These are phyloP conservation scores for Drosophila serrata DNA, from an alignment of 1,140 invertebrate genomes.

Conservation along the genomic window DNA sequence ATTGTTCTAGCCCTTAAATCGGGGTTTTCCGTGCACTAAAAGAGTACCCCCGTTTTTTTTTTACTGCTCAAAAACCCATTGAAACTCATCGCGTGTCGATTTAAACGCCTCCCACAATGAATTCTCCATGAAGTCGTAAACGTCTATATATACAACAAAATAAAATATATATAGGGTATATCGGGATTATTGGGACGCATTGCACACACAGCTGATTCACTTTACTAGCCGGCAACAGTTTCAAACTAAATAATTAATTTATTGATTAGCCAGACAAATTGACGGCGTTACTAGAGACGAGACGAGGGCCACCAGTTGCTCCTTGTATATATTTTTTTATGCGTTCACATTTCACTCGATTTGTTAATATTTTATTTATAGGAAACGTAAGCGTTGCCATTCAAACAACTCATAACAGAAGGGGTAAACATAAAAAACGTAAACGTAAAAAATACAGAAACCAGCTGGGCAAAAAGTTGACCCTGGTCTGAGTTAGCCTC, in stretches of 20 bases:
- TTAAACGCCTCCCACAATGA: slow-evolving; percentile 17
- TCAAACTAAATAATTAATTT: slow-evolving; percentile 64
- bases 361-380: slow-evolving; percentile 59
- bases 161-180: slow-evolving; percentile 1
- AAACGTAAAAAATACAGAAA: slow-evolving; percentile 37
- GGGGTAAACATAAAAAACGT: slow-evolving; percentile 11
- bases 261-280: slow-evolving; percentile 74
- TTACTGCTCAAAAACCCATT: slow-evolving; percentile 9
- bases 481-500: slow-evolving; percentile 48
- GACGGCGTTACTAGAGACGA: slow-evolving; percentile 49
- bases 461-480: slow-evolving; percentile 57
- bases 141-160: slow-evolving; percentile 24
- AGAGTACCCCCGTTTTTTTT: neutral
- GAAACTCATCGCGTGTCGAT: slow-evolving; percentile 49
- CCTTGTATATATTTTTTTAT: slow-evolving; percentile 6
- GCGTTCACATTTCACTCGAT: slow-evolving; percentile 15
- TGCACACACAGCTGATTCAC: slow-evolving; percentile 70
- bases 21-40: slow-evolving; percentile 9
- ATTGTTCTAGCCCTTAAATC: slow-evolving; percentile 12
- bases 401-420: slow-evolving; percentile 39
- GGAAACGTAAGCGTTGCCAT: slow-evolving; percentile 30
- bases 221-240: slow-evolving; percentile 40
- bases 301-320: slow-evolving; percentile 67
- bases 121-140: slow-evolving; percentile 23
- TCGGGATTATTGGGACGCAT: slow-evolving; percentile 30